Conservation (phyloP, 2,888 invertebrate species). For the Ophion obscuratus region DNA sequence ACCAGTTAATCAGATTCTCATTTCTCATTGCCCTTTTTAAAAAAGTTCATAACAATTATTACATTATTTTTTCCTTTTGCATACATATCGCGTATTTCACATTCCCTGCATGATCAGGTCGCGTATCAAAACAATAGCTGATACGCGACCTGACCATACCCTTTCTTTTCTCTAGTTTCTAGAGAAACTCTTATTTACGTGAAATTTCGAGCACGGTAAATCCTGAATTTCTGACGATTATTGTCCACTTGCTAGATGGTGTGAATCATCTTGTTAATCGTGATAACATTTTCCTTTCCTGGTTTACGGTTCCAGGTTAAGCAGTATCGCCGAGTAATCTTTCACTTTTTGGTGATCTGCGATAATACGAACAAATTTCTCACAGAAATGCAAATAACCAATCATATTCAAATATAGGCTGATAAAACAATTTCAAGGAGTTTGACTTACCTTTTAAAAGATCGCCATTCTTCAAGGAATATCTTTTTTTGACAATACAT, state of each 20-base stretch:
- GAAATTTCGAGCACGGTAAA: no score
- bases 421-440: neutral
- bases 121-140: no score
- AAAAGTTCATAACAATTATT: no score
- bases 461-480: neutral
- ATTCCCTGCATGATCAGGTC: no score
- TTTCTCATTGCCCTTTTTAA: no score
- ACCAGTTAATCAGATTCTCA: no score
- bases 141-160: no score
- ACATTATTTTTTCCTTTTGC: no score
- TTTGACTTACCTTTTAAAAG: neutral
- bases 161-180: no score
- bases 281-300: neutral
- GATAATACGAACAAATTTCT: neutral
- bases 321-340: neutral
- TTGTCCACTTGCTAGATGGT: neutral
- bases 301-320: neutral
- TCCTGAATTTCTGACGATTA: no score
- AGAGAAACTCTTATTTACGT: no score
- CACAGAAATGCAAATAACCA: slow-evolving; percentile 1
- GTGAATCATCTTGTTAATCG: slow-evolving; percentile 3
- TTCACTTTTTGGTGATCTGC: neutral
- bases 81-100: no score
- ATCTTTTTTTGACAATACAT: neutral
- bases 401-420: neutral